Conservation (phyloP, 2,113 vertebrate genomes). For the Xenus cinereus region DNA sequence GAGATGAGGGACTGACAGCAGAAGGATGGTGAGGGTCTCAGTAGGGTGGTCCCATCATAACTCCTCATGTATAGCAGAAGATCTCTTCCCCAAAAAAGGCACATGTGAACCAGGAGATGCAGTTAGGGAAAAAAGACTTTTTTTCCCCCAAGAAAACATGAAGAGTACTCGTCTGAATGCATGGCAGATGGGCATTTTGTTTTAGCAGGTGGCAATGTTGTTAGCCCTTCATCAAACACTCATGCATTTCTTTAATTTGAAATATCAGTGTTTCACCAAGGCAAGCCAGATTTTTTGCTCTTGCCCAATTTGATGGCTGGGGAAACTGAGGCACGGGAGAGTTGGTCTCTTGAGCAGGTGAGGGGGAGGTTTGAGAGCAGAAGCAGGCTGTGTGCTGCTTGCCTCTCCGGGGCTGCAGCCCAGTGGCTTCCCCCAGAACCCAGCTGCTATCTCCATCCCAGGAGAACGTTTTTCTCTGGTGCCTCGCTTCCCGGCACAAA, state of each 20-base stretch:
- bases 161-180: background rate
- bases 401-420: background rate
- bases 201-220: background rate
- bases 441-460: background rate
- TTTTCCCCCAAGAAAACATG: background rate
- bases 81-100: background rate
- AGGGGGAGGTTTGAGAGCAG: background rate
- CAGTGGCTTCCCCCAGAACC: background rate
- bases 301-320: background rate
- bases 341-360: background rate
- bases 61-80: background rate
- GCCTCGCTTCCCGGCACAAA: background rate
- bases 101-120: accelerated
- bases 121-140: background rate
- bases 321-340: background rate
- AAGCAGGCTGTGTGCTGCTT: background rate
- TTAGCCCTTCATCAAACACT: background rate
- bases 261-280: background rate
- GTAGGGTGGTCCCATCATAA: background rate
- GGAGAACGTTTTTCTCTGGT: background rate
- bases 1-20: background rate
- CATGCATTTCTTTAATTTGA: background rate
- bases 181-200: background rate
- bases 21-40: background rate
- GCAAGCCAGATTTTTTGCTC: background rate